Evolutionary conservation across 2,888 invertebrate species (phyloP), one percentile per base, ranked within the genome.

Genomic region (Schizaphis graminum): DNA sequence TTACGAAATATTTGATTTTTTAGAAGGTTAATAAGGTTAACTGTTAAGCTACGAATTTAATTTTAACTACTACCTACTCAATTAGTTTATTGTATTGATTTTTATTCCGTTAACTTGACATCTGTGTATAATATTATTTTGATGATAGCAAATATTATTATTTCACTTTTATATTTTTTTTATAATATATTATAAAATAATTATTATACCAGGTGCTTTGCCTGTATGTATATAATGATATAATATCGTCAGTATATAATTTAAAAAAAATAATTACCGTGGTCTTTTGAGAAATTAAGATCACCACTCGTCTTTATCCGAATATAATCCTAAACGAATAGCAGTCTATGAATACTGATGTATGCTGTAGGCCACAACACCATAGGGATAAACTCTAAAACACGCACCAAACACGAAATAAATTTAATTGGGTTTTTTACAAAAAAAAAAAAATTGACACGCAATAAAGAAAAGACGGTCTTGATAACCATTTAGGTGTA

Each of bases 361-460:
- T 67, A 35, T 35, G 35, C 77, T 77, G 67, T 5, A n/a, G 77
- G 77, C 35, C 35, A n/a, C 8, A 21, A 3, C 2, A 35, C 35
- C 21, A 35, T 24, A 16, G n/a, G n/a, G 35, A 77, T 35, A 41
- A 7, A 16, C 16, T n/a, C 5, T 35, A 77, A 8, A 10, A 61
- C 7, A 77, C 35, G 21, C 35, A 24, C 8, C 35, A 8, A 77
- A 77, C 35, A 77, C 35, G 77, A 77, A 35, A 35, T 77, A 35
- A 77, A 77, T 77, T 77, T 77, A 77, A 77, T 77, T 77, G 77
- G 35, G 35, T 77, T 35, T 77, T 77, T 8, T 77, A 77, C 77
- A 77, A 77, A 35, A 77, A 44, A 44, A 44, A 7, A 47, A 47
- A 77, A 35, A 77, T 77, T 35, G 77, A 77, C 77, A 77, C 77